A percentile compares a stretch with the other conserved stretches of the same genome.
These are phyloP conservation scores for Cyphomyrmex costatus DNA, from an alignment of 1,140 invertebrate species.

Conservation along the genomic window DNA sequence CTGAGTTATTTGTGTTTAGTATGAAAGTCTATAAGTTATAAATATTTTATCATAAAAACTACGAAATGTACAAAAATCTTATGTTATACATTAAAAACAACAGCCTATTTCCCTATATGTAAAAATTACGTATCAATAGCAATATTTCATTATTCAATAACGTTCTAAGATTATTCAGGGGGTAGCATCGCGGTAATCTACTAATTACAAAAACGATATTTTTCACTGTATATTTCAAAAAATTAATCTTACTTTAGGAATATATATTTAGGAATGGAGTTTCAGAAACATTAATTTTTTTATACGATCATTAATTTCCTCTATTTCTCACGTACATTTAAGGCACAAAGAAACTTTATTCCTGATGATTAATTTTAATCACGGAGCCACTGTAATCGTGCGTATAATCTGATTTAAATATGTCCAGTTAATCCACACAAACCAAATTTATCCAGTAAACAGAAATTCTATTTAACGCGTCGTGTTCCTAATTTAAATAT, in stretches of 20 bases:
- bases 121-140: too few relatives aligned
- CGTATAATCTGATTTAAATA: conserved; percentile 20
- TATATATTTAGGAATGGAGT: neutral
- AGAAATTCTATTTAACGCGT: conserved; percentile 29
- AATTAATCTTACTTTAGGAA: too few relatives aligned
- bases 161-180: too few relatives aligned
- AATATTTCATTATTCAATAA: too few relatives aligned
- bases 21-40: too few relatives aligned
- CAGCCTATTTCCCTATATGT: too few relatives aligned
- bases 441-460: conserved; percentile 29
- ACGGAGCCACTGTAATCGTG: neutral
- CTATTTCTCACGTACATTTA: neutral
- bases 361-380: conserved; percentile 9
- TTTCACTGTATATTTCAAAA: neutral
- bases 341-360: neutral
- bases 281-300: neutral
- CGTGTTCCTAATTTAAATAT: conserved; percentile 33
- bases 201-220: neutral
- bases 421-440: neutral
- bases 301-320: neutral
- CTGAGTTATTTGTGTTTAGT: too few relatives aligned
- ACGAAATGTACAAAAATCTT: too few relatives aligned
- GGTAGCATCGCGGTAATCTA: neutral
- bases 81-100: too few relatives aligned
- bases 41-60: too few relatives aligned